Conservation (phyloP, 1,140 invertebrate genomes). For the Drosophila sp. region DNA sequence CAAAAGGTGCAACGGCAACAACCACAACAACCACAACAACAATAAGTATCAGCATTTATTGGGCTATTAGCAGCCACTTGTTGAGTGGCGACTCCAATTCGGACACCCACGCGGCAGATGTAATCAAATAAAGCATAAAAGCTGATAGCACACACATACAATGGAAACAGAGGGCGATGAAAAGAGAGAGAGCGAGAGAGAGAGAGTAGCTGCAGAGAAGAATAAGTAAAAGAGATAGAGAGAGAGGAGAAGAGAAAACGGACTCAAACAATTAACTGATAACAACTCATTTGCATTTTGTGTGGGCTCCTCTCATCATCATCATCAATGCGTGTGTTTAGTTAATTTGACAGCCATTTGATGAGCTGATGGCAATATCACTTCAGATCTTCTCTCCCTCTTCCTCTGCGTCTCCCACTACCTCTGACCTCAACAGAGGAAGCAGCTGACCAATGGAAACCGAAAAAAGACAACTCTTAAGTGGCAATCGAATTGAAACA, state of each 20-base stretch:
- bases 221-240: neutral
- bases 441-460: constrained; percentile 2
- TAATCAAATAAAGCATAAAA: constrained; percentile 69
- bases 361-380: constrained; percentile 44
- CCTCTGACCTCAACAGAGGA: constrained; percentile 21
- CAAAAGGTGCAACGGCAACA: constrained; percentile 41
- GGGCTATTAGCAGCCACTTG: constrained; percentile 73
- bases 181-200: neutral
- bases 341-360: constrained; percentile 77
- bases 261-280: constrained; percentile 64
- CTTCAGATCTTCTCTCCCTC: constrained; percentile 6
- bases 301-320: constrained; percentile 41
- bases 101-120: constrained; percentile 68
- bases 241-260: neutral
- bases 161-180: neutral
- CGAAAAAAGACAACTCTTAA: constrained; percentile 25
- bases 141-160: constrained; percentile 59
- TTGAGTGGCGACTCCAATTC: constrained; percentile 53
- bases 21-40: too few species aligned
- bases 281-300: constrained; percentile 76
- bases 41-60: constrained; percentile 61
- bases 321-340: constrained; percentile 51
- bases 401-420: constrained; percentile 17
- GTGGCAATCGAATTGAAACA: constrained; percentile 38
- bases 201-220: neutral